Conservation (phyloP, 37 sponge, comb jelly and placozoan species). For the Diacarnus erythraeanus region DNA sequence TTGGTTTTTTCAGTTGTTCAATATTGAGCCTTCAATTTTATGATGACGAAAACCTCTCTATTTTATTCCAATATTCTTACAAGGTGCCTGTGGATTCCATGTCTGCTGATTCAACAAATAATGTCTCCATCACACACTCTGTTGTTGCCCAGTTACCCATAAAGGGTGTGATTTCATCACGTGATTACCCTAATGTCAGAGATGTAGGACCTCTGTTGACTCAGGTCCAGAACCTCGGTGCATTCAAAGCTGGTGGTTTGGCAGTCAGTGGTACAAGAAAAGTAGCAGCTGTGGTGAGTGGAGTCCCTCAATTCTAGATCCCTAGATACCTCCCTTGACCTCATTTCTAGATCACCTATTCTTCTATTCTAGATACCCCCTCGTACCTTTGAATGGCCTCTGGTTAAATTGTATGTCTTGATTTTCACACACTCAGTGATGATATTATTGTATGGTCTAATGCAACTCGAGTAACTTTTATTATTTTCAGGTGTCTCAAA, state of each 20-base stretch:
- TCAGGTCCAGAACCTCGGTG: slow-evolving; percentile 25
- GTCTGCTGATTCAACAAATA: not conserved
- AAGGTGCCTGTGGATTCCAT: not conserved
- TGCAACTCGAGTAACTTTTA: not conserved
- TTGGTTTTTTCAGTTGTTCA: slow-evolving; percentile 1
- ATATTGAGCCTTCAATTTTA: slow-evolving; percentile 19
- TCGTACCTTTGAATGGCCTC: too few relatives aligned
- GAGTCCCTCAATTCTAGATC: not conserved
- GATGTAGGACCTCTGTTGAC: slow-evolving; percentile 43
- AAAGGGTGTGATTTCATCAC: not conserved
- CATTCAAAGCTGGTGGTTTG: slow-evolving; percentile 25
- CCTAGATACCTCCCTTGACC: too few relatives aligned
- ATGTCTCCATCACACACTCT: not conserved
- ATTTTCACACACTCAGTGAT: not conserved
- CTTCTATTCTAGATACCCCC: too few relatives aligned
- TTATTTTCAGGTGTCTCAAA: slow-evolving; percentile 36
- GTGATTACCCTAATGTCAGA: not conserved
- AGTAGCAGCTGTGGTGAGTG: slow-evolving; percentile 69
- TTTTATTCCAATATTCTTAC: slow-evolving; percentile 13
- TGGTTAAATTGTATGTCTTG: not conserved
- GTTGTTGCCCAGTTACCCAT: slow-evolving; percentile 42
- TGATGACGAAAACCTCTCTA: slow-evolving; percentile 22
- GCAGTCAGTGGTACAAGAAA: slow-evolving; percentile 54
- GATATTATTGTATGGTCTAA: not conserved
- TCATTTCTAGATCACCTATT: too few relatives aligned